A percentile compares a stretch with the other conserved stretches of the same genome.
Conservation (phyloP, 2,888 invertebrate species). For the Spodoptera picta region DNA sequence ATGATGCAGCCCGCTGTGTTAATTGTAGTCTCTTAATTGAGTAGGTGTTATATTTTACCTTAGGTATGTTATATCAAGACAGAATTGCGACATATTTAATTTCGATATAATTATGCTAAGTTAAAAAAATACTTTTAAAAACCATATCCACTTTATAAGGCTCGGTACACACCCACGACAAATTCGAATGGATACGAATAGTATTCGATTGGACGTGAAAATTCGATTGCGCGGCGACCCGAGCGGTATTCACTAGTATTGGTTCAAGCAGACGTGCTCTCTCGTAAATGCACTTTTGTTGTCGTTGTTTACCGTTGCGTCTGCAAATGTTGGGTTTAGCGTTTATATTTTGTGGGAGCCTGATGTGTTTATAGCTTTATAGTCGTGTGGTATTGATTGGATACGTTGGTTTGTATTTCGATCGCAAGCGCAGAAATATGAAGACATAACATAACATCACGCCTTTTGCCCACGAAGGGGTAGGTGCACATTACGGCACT, state of each 20-base stretch:
- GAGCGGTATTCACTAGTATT: slow-evolving; percentile 57
- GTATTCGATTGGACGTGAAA: slow-evolving; percentile 62
- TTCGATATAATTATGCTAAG: too few species aligned
- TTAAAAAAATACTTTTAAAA: too few species aligned
- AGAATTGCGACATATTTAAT: too few species aligned
- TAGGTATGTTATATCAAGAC: too few species aligned
- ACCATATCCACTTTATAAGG: slow-evolving; percentile 16
- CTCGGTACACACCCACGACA: slow-evolving; percentile 40
- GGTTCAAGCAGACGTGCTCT: slow-evolving; percentile 56
- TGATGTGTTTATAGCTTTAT: slow-evolving; percentile 53
- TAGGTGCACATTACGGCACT: too few species aligned
- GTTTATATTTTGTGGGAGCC: slow-evolving; percentile 49
- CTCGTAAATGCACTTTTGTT: slow-evolving; percentile 67
- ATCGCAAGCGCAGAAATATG: too few species aligned
- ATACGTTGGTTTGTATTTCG: slow-evolving; percentile 2
- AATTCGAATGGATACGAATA: slow-evolving; percentile 55
- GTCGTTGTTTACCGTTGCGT: slow-evolving; percentile 64
- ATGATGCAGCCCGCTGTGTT: too few species aligned
- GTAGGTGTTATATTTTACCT: too few species aligned
- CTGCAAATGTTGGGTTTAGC: slow-evolving; percentile 55
- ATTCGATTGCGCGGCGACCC: slow-evolving; percentile 67
- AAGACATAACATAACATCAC: too few species aligned
- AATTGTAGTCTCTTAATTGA: too few species aligned
- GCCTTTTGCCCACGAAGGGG: too few species aligned
- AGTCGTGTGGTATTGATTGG: slow-evolving; percentile 35